phyloP scores from a whole-genome alignment of 1,140 invertebrate genomes.

The Hermetia illucens region DNA sequence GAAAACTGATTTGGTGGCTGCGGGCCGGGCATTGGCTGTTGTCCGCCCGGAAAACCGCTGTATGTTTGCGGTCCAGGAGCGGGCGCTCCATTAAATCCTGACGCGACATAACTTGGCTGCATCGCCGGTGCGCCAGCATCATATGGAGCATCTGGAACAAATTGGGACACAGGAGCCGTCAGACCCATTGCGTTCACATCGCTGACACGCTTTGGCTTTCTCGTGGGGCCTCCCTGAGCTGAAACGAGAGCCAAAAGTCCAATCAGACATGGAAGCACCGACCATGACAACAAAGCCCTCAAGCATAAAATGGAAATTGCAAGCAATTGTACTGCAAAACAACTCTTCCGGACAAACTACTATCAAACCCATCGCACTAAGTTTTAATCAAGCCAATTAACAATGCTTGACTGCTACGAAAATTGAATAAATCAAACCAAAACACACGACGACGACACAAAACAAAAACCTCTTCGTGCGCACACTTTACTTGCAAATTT shows the following conservation, averaged over 20 bases:
- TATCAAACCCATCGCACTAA: conserved; percentile 6
- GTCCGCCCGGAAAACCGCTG: neutral
- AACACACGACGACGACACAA: neutral
- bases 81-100: too few relatives aligned
- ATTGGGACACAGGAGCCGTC: conserved; percentile 17
- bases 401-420: neutral
- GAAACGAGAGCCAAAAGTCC: conserved; percentile 6
- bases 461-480: neutral
- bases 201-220: conserved; percentile 46
- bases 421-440: neutral
- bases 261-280: conserved; percentile 1
- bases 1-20: conserved; percentile 5
- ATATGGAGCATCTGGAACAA: conserved; percentile 18
- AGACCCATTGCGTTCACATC: conserved; percentile 48
- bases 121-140: conserved; percentile 3
- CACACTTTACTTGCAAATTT: conserved; percentile 20
- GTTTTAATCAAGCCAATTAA: conserved; percentile 6
- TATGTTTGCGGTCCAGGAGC: conserved; percentile 1
- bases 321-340: conserved; percentile 10
- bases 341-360: conserved; percentile 4
- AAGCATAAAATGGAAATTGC: conserved; percentile 14
- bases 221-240: conserved; percentile 19
- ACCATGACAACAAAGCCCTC: neutral
- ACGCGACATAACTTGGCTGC: conserved; percentile 1
- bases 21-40: conserved; percentile 9